A percentile compares a stretch with the other conserved stretches of the same genome.
Evolutionary conservation across 1,140 invertebrate species (phyloP).

Genomic region (Zaprionus gabonicus): DNA sequence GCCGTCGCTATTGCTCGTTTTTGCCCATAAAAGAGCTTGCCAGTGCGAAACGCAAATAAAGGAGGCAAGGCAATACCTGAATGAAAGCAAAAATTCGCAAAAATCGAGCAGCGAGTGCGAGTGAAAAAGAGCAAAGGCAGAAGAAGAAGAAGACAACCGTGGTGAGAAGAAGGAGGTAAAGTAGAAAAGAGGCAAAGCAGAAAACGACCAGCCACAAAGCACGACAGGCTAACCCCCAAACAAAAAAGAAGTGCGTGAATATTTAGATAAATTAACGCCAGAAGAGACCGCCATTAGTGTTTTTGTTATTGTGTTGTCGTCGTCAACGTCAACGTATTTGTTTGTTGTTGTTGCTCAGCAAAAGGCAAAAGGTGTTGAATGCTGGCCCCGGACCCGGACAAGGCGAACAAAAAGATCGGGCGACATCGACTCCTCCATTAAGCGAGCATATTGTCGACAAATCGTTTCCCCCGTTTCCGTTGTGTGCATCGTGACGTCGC

Average conservation of each 20-base stretch:
- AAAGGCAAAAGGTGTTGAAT: slow-evolving; percentile 42
- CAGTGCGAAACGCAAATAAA: slow-evolving; percentile 30
- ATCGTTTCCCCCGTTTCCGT: slow-evolving; percentile 30
- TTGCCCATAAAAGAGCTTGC: slow-evolving; percentile 25
- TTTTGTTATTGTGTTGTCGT: slow-evolving; percentile 39
- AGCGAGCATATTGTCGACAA: slow-evolving; percentile 54
- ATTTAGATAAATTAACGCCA: slow-evolving; percentile 63
- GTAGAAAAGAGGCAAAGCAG: slow-evolving; percentile 41
- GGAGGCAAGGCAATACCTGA: slow-evolving; percentile 40
- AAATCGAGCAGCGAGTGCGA: slow-evolving; percentile 49
- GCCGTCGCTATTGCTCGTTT: slow-evolving; percentile 41
- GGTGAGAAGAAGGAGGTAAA: slow-evolving; percentile 18
- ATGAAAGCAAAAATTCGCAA: slow-evolving; percentile 56
- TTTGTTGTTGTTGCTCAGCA: slow-evolving; percentile 43
- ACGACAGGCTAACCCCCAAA: slow-evolving; percentile 59
- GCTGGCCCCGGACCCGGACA: slow-evolving; percentile 37
- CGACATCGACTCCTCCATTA: slow-evolving; percentile 49
- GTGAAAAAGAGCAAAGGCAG: slow-evolving; percentile 53
- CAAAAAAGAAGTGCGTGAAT: slow-evolving; percentile 59
- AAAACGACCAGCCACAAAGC: slow-evolving; percentile 58
- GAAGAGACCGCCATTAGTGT: slow-evolving; percentile 48
- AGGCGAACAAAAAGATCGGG: slow-evolving; percentile 44
- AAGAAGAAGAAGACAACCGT: slow-evolving; percentile 34
- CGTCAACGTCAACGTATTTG: slow-evolving; percentile 26
- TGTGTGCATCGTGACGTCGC: slow-evolving; percentile 53